Conservation (phyloP, 2,797 vertebrate genomes). For the Cichlasoma orientale region DNA sequence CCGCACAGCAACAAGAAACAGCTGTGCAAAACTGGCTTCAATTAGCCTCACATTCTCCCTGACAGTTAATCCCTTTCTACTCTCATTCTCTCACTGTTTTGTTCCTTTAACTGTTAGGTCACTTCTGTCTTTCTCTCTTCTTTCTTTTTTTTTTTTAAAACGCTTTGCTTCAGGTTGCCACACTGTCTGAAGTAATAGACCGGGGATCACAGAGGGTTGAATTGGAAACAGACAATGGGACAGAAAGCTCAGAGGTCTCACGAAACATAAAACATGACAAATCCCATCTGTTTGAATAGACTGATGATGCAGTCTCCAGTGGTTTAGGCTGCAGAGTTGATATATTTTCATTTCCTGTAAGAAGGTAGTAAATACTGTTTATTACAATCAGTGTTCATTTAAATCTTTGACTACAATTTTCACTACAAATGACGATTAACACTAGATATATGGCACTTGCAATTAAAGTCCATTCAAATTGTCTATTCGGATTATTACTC, state of each 20-base stretch:
- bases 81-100: slow-evolving; percentile 58
- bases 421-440: neutral
- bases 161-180: slow-evolving; percentile 64
- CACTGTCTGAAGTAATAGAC: slow-evolving; percentile 65
- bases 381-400: slow-evolving; percentile 25
- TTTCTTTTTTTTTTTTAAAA: slow-evolving; percentile 20
- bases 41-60: slow-evolving; percentile 84
- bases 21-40: slow-evolving; percentile 84
- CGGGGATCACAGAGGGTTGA: slow-evolving; percentile 49
- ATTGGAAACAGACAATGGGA: slow-evolving; percentile 68
- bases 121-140: slow-evolving; percentile 22
- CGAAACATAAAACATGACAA: slow-evolving; percentile 65
- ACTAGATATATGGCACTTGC: slow-evolving; percentile 18
- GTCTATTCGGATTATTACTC: slow-evolving; percentile 21
- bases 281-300: slow-evolving; percentile 50
- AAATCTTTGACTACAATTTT: slow-evolving; percentile 21
- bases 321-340: slow-evolving; percentile 47
- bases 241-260: slow-evolving; percentile 57
- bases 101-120: slow-evolving; percentile 64
- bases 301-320: slow-evolving; percentile 32
- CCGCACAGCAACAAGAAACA: slow-evolving; percentile 82
- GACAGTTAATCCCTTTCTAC: slow-evolving; percentile 80
- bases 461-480: slow-evolving; percentile 38
- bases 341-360: slow-evolving; percentile 43
- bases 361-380: slow-evolving; percentile 23